These are phyloP conservation scores for Sminthurinus signatus DNA, from an alignment of 1,140 invertebrate genomes.

Conservation along the genomic window DNA sequence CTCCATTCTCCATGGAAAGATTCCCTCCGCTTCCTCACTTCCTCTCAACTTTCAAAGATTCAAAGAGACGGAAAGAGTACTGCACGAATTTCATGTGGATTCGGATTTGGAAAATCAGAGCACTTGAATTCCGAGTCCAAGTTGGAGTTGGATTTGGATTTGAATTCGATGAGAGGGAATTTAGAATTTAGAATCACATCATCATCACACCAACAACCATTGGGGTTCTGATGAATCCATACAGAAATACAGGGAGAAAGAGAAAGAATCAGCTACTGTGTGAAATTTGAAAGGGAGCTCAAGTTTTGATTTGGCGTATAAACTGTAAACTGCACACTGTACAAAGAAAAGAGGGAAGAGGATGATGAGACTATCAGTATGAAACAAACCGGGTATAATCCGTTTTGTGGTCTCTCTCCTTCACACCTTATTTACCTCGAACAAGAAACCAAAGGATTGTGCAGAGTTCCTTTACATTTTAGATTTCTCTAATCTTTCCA, in stretches of 20 bases:
- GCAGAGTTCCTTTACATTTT: background rate
- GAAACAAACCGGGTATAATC: constrained; percentile 39
- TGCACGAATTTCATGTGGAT: too few relatives aligned
- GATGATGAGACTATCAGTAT: constrained; percentile 35
- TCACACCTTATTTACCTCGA: constrained; percentile 40
- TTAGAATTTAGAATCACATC: too few relatives aligned
- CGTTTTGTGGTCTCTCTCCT: constrained; percentile 29
- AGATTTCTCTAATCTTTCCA: constrained; percentile 24
- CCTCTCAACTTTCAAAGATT: too few relatives aligned
- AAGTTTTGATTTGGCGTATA: too few relatives aligned
- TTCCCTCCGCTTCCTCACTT: background rate
- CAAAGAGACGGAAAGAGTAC: too few relatives aligned
- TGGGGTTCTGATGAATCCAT: too few relatives aligned
- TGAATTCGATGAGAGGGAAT: too few relatives aligned
- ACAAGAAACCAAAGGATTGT: constrained; percentile 18
- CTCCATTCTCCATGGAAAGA: background rate
- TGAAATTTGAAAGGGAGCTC: background rate
- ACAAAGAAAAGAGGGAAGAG: background rate
- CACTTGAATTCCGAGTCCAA: too few relatives aligned
- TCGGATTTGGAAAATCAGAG: background rate
- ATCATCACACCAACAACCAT: too few relatives aligned
- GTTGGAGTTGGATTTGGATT: too few relatives aligned
- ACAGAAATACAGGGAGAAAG: too few relatives aligned
- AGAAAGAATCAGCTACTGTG: background rate
- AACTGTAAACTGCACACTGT: too few relatives aligned